Base-by-base conservation (phyloP, 2,797 vertebrate genomes). In the Furcifer pardalis region DNA sequence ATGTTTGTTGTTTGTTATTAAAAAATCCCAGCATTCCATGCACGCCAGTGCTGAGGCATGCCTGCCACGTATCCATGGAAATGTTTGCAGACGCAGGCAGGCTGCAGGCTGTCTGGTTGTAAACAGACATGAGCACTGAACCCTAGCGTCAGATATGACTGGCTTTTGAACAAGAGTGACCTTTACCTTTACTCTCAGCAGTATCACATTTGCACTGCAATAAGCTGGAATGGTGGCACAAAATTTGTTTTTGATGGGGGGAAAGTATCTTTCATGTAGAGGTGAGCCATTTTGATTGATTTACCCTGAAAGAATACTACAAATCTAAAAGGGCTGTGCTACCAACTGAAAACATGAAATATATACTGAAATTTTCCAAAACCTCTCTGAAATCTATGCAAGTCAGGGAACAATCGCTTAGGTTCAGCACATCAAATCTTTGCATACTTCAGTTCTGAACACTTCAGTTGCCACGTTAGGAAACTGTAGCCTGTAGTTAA, bases 401-500 rank as follows among this genome's bases (percentile, higher is more conserved):
- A 25, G 32, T 32, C 27, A 68, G 35, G 17, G 5, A 35, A 49
- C 56, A 25, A 44, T 46, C 42, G 66, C 62, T 79, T 79, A 52
- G 44, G 66, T 75, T 85, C 75, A 59, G 46, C 44, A 75, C 6
- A 68, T 8, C 32, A 21, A 59, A 68, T 68, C 44, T 32, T 32
- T 25, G 3, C 46, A 82, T 49, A 49, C 63, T 82, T 74, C 44
- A 77, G 25, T 35, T 13, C 2, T 30, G 0, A 85, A 60, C 7
- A 6, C 7, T 5, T 30, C 30, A n/a, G 35, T 27, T 62, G 49
- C 35, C 78, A 68, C 68, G 37, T 59, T 5, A 87, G 69, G 82
- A 91, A 90, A 93, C 37, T 74, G 82, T 87, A 92, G 90, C 92
- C 91, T 86, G 90, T 23, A 79, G 84, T 90, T 93, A 93, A 93